Base-by-base conservation (phyloP, 2,113 vertebrate species). In the Meleagris gallopavo region DNA sequence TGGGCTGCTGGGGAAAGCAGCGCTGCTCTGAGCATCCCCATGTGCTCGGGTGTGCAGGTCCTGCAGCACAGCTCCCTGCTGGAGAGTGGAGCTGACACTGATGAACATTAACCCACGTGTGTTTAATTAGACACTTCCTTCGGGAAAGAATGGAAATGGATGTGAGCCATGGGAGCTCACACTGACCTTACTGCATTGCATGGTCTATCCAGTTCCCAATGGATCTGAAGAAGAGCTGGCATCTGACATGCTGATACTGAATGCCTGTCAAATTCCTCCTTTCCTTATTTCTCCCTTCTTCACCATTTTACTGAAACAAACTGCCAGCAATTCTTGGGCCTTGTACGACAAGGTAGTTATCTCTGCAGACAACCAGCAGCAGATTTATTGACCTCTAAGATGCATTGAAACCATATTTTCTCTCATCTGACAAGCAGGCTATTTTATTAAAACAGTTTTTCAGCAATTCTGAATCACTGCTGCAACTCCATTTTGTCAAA, bases 361-460 rank as follows among this genome's bases (percentile, higher is more conserved):
- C 55, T 80, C 79, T 14, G 6, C 45, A 58, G 85, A 79, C 88
- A 95, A 82, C 34, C 84, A 93, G 82, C 58, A 88, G 85, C 88
- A 80, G 86, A 93, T 96, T 95, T 96, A 96, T 67, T 80, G 83
- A 41, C 65, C 89, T 72, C 87, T 21, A 46, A 29, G 90, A 43
- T 9, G 38, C 54, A 62, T 91, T 88, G 60, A 88, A 74, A 60
- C 45, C 13, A 4, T 90, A 90, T 93, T 96, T 93, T 72, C 88
- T 88, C 77, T 81, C 73, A 2, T 43, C 46, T 70, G 80, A 94
- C 94, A 96, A 91, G 69, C 36, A 64, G 71, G 72, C 76, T 91
- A 13, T 74, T 93, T 93, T 81, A 94, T 83, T 83, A 71, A 46
- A 90, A 83, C 86, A 64, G 34, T 77, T 92, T 95, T 69, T 65